Percentiles rank a stretch among this genome's conserved stretches.
phyloP scores from a whole-genome alignment of 1,140 invertebrate genomes.

The Trichonephila clavata region DNA sequence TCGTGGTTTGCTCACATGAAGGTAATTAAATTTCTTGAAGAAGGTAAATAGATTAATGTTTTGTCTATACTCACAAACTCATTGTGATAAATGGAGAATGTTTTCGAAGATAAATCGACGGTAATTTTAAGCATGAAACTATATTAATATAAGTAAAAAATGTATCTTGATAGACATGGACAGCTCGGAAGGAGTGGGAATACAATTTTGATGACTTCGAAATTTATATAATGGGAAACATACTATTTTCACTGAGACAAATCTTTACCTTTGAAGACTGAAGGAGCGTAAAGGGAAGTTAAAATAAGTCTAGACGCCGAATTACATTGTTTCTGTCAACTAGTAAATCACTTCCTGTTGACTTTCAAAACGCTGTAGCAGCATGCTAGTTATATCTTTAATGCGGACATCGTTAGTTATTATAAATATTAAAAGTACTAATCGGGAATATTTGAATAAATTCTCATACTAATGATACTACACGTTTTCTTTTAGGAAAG shows the following conservation, averaged over 20 bases:
- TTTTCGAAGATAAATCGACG: too few species aligned
- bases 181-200: too few species aligned
- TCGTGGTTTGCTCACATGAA: too few species aligned
- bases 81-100: too few species aligned
- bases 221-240: background rate
- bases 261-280: background rate
- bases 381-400: background rate
- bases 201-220: background rate
- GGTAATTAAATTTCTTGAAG: too few species aligned
- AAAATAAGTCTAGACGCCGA: conserved; percentile 1
- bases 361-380: background rate
- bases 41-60: too few species aligned
- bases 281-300: background rate
- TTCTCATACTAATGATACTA: background rate
- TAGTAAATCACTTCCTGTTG: background rate
- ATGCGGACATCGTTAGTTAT: background rate
- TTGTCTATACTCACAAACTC: too few species aligned
- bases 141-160: too few species aligned
- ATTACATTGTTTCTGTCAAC: background rate
- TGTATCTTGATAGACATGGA: too few species aligned
- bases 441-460: background rate
- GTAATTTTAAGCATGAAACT: too few species aligned
- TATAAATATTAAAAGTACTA: background rate
- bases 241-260: background rate
- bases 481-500: too few species aligned